These are phyloP conservation scores for Cacoxenus indagator DNA, from an alignment of 2,888 invertebrate genomes.

Conservation along the genomic window DNA sequence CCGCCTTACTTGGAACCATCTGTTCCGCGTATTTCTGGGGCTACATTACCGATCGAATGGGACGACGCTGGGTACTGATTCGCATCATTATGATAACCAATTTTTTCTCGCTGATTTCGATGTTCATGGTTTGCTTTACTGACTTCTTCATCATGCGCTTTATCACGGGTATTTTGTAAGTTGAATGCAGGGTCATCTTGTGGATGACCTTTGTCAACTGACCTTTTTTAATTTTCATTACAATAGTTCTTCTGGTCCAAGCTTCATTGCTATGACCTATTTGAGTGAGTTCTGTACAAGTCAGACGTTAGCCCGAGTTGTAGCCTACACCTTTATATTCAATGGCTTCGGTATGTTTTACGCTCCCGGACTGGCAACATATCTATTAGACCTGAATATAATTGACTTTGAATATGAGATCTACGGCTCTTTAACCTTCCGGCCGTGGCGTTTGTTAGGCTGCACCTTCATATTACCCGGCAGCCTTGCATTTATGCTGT, in stretches of 20 bases:
- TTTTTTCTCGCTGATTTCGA: slow-evolving; percentile 42
- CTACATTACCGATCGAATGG: slow-evolving; percentile 46
- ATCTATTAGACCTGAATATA: slow-evolving; percentile 19
- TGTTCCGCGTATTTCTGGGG: slow-evolving; percentile 52
- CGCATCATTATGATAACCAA: slow-evolving; percentile 41
- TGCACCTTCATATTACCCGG: slow-evolving; percentile 44
- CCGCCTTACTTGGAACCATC: slow-evolving; percentile 46
- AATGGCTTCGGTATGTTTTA: slow-evolving; percentile 50
- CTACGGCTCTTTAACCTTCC: slow-evolving; percentile 29
- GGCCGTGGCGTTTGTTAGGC: slow-evolving; percentile 48
- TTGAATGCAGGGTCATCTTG: too few relatives aligned
- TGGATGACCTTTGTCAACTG: too few relatives aligned
- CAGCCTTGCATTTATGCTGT: slow-evolving; percentile 39
- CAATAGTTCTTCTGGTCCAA: slow-evolving; percentile 49
- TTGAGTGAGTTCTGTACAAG: slow-evolving; percentile 50
- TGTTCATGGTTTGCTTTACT: slow-evolving; percentile 44
- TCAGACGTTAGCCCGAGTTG: slow-evolving; percentile 34
- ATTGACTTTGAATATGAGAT: slow-evolving; percentile 35
- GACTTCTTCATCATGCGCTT: slow-evolving; percentile 47
- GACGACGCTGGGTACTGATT: slow-evolving; percentile 47
- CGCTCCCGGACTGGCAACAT: slow-evolving; percentile 38
- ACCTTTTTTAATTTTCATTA: too few relatives aligned
- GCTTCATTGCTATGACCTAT: slow-evolving; percentile 46
- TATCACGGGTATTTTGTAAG: slow-evolving; percentile 53
- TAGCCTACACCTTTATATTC: slow-evolving; percentile 52